phyloP scores from a whole-genome alignment of 1,140 invertebrate genomes.

The Calephelis nemesis region DNA sequence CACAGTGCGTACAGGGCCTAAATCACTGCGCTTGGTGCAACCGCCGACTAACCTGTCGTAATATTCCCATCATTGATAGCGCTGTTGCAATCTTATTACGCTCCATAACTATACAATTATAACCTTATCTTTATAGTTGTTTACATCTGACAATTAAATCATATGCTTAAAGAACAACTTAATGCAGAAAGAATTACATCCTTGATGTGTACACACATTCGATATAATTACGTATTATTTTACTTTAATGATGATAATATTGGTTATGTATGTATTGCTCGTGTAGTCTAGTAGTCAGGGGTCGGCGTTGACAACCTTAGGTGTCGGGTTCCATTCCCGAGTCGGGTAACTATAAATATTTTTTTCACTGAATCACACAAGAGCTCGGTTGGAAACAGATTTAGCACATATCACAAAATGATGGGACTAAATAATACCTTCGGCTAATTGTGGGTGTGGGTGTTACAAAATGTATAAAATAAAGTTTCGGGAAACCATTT shows the following conservation, averaged over 20 bases:
- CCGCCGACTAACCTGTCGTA: constrained; percentile 43
- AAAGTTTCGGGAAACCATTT: too few relatives aligned
- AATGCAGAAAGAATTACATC: constrained; percentile 1
- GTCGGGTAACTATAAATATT: too few relatives aligned
- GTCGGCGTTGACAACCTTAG: too few relatives aligned
- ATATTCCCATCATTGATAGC: constrained; percentile 58
- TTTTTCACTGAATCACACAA: too few relatives aligned
- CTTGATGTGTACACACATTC: neutral
- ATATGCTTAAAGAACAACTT: neutral
- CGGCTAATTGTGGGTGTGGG: too few relatives aligned
- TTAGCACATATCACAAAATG: too few relatives aligned
- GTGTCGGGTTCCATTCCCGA: too few relatives aligned
- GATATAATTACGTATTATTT: constrained; percentile 5
- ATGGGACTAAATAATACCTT: too few relatives aligned
- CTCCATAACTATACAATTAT: constrained; percentile 50
- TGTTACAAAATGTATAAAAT: too few relatives aligned
- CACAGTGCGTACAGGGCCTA: constrained; percentile 17
- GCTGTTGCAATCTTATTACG: constrained; percentile 54
- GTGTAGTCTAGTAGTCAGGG: too few relatives aligned
- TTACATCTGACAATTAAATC: constrained; percentile 33
- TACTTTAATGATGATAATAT: neutral
- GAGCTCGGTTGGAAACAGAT: too few relatives aligned
- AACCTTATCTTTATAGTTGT: constrained; percentile 38
- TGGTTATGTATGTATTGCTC: too few relatives aligned
- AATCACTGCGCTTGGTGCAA: constrained; percentile 20